A percentile compares a stretch with the other conserved stretches of the same genome.
These are phyloP conservation scores for honey bee (Apis mellifera) DNA, from an alignment of 1,140 invertebrate species.

Conservation along the genomic window DNA sequence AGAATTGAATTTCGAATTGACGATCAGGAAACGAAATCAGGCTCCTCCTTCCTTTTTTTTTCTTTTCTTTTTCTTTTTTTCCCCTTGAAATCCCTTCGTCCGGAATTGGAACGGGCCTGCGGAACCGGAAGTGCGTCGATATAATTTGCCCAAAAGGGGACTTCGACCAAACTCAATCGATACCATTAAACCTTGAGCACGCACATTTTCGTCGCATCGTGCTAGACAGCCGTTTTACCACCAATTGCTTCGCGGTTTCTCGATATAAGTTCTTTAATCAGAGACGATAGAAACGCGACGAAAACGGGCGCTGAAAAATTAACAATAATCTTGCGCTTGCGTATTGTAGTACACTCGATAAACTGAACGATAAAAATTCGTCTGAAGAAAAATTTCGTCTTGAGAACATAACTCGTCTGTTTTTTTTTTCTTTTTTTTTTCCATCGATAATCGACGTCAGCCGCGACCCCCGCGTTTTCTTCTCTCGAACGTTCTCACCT, in stretches of 20 bases:
- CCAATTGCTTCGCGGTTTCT: conserved; percentile 43
- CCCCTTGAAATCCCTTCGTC: neutral
- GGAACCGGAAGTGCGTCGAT: conserved; percentile 78
- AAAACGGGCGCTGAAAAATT: conserved; percentile 70
- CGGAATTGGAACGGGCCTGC: conserved; percentile 50
- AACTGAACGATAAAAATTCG: conserved; percentile 77
- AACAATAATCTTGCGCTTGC: conserved; percentile 74
- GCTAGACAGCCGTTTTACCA: conserved; percentile 30
- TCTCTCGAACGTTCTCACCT: neutral
- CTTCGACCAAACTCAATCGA: conserved; percentile 80
- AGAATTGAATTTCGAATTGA: conserved; percentile 80
- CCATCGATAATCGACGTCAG: conserved; percentile 1
- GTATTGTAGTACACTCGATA: conserved; percentile 78
- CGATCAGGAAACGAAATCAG: conserved; percentile 25
- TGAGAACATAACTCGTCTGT: conserved; percentile 75
- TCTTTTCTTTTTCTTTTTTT: neutral
- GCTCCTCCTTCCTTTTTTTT: conserved; percentile 10
- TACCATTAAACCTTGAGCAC: conserved; percentile 73
- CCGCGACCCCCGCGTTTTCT: conserved; percentile 2
- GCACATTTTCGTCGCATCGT: conserved; percentile 63
- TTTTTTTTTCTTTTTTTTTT: conserved; percentile 20
- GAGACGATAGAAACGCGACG: conserved; percentile 48
- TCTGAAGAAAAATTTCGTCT: conserved; percentile 64
- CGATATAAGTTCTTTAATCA: conserved; percentile 20
- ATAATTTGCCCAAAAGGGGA: conserved; percentile 81